phyloP scores from a whole-genome alignment of 2,888 invertebrate genomes.

The Acrobeloides nanus region DNA sequence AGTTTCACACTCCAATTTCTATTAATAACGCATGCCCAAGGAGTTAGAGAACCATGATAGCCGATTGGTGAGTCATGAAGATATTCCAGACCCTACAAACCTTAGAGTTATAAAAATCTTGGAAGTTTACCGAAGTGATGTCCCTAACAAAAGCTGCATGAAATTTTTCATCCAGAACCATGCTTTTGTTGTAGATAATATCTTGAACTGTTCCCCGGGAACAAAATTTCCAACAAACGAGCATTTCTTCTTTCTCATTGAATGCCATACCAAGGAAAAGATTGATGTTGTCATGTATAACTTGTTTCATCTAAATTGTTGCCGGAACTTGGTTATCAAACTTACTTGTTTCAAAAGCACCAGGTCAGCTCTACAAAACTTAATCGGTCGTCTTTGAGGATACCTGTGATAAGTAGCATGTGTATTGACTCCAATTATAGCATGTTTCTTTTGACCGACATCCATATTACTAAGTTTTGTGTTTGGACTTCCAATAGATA shows the following conservation, averaged over 20 bases:
- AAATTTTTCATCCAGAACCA: conserved; percentile 31
- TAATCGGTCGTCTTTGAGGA: conserved; percentile 25
- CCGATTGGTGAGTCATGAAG: conserved; percentile 23
- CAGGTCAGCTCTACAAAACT: conserved; percentile 26
- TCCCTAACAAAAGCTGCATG: conserved; percentile 35
- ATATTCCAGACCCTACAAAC: conserved; percentile 18
- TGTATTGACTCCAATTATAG: conserved; percentile 40
- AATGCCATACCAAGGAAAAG: conserved; percentile 75
- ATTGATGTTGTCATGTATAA: conserved; percentile 91
- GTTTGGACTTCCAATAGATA: conserved; percentile 30
- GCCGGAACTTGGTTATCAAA: too few relatives aligned
- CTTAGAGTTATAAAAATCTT: too few relatives aligned
- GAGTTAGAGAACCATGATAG: conserved; percentile 30
- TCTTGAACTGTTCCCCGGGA: conserved; percentile 36
- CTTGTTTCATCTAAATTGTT: conserved; percentile 70
- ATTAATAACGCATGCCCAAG: conserved; percentile 31
- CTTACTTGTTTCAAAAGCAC: conserved; percentile 19
- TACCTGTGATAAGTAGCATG: conserved; percentile 31
- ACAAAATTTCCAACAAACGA: conserved; percentile 50
- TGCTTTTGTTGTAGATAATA: conserved; percentile 31
- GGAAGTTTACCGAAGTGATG: too few relatives aligned
- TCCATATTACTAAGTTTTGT: conserved; percentile 31
- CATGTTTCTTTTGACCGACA: conserved; percentile 32
- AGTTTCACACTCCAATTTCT: conserved; percentile 30
- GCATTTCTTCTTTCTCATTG: conserved; percentile 49